Base-by-base conservation (phyloP, 2,113 vertebrate species). In the Papio anubis region DNA sequence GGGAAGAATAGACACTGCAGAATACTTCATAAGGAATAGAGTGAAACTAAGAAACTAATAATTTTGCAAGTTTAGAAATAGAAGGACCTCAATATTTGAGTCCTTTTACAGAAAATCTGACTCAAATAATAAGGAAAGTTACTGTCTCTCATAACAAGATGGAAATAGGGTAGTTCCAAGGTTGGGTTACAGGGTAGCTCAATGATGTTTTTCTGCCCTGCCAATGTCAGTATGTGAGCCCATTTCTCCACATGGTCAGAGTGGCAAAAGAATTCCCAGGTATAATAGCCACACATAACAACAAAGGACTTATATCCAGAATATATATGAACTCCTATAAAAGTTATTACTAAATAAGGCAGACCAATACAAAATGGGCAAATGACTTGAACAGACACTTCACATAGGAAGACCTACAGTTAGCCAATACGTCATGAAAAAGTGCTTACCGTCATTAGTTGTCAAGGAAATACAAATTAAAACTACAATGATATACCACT, bases 1-100 rank as follows among this genome's bases (percentile, higher is more conserved):
- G 27, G 61, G 48, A 87, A 18, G 25, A 94, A 50, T 68, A 82
- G 38, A 72, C 35, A 45, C 18, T 32, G 14, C 59, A 55, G 30
- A 81, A 25, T 55, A 40, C 14, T 38, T 17, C 38, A 9, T 82
- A 70, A 78, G 21, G 50, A 30, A 72, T 43, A 81, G 25, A 70
- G 10, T 87, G 35, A 68, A 92, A 70, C 81, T 45, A 21, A 85
- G 21, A 81, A 94, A 55, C 8, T 25, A 70, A 17, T 57, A 64
- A 68, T 57, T 80, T 73, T 84, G 30, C 95, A 93, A 59, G 52
- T 64, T 93, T 30, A 59, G 76, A 88, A 93, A n/a, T 70, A 32
- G 27, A 83, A 78, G 66, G 23, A 50, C 50, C 11, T 82, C n/a
- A 72, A 11, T 88, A 30, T 92, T 82, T 45, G 73, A 93, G 30